These are phyloP conservation scores for Melanaphis sacchari DNA, from an alignment of 1,140 invertebrate genomes.

Conservation along the genomic window DNA sequence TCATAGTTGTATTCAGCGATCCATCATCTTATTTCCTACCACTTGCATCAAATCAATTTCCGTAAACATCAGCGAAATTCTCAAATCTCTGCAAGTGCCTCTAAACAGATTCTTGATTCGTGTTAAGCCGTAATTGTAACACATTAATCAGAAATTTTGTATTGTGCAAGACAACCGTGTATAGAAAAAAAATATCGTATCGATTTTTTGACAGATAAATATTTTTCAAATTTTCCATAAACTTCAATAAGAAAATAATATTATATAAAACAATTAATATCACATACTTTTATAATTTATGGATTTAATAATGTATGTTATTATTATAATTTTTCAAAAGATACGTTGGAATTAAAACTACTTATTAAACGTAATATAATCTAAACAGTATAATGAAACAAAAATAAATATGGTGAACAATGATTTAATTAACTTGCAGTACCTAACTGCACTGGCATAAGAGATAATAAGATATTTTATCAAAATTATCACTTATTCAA, in stretches of 20 bases:
- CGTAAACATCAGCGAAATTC: conserved; percentile 6
- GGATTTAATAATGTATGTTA: background rate
- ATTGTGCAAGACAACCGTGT: conserved; percentile 9
- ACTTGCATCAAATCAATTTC: conserved; percentile 32
- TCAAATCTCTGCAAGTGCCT: conserved; percentile 5
- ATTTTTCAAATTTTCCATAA: background rate
- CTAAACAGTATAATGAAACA: too few relatives aligned
- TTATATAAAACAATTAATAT: background rate
- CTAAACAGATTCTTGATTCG: background rate
- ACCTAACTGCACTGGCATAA: background rate
- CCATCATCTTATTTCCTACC: conserved; percentile 23
- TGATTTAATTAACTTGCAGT: background rate
- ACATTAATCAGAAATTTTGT: conserved; percentile 28
- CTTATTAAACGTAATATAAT: background rate
- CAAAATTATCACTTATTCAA: background rate
- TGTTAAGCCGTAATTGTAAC: background rate
- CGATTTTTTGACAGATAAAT: background rate
- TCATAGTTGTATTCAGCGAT: background rate
- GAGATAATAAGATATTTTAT: background rate
- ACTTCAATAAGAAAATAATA: background rate
- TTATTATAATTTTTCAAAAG: background rate
- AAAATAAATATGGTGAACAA: background rate
- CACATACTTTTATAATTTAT: background rate
- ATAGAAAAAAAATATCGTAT: background rate
- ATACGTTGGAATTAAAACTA: background rate